Conservation (phyloP, 2,888 invertebrate species). For the Mycalesis mineus region DNA sequence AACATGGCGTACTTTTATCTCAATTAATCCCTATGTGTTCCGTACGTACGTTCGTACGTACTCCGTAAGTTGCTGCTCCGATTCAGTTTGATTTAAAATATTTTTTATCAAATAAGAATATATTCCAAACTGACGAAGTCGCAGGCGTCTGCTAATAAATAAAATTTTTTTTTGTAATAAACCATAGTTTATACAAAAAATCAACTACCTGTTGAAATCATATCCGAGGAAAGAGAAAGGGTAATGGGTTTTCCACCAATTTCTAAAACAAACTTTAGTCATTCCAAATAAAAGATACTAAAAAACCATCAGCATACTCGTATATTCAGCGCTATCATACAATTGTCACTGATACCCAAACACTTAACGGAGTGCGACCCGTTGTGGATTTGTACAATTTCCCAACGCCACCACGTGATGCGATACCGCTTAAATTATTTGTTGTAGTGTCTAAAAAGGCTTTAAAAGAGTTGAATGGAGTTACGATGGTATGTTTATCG, state of each 20-base stretch:
- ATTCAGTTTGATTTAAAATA: too few relatives aligned
- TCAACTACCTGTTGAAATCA: too few relatives aligned
- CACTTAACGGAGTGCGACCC: slow-evolving; percentile 14
- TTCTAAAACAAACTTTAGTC: neutral
- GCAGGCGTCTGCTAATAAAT: too few relatives aligned
- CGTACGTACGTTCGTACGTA: too few relatives aligned
- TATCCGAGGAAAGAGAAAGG: too few relatives aligned
- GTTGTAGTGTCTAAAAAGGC: slow-evolving; percentile 43
- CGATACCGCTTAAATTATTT: slow-evolving; percentile 43
- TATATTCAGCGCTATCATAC: slow-evolving; percentile 48
- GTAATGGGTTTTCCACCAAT: neutral
- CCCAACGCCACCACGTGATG: slow-evolving; percentile 51
- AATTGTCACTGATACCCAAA: slow-evolving; percentile 49
- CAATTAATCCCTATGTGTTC: too few relatives aligned
- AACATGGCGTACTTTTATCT: too few relatives aligned
- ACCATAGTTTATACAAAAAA: too few relatives aligned
- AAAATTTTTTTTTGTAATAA: too few relatives aligned
- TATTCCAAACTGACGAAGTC: too few relatives aligned
- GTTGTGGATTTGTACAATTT: slow-evolving; percentile 38
- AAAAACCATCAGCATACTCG: slow-evolving; percentile 38
- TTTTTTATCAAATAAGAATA: too few relatives aligned
- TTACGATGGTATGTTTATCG: slow-evolving; percentile 50
- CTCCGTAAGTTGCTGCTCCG: too few relatives aligned
- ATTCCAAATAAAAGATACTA: slow-evolving; percentile 7
- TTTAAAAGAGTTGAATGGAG: slow-evolving; percentile 49